Conservation (phyloP, 2,888 invertebrate genomes). For the Synergus gifuensis region DNA sequence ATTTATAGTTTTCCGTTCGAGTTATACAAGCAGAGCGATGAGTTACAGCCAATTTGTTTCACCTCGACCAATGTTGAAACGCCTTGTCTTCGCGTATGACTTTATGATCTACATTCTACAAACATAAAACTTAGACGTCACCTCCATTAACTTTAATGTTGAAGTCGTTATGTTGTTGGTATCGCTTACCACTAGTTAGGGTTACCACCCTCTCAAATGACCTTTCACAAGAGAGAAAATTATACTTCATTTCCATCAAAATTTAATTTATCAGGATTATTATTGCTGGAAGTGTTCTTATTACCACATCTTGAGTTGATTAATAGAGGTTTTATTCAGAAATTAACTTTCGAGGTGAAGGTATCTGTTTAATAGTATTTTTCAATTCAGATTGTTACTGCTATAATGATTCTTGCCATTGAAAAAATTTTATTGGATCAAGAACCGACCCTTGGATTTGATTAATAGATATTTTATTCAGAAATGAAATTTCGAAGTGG, state of each 20-base stretch:
- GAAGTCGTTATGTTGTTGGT: background rate
- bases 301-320: background rate
- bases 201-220: background rate
- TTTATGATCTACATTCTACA: constrained; percentile 47
- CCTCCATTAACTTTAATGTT: background rate
- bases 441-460: background rate
- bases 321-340: background rate
- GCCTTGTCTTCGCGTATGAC: constrained; percentile 49
- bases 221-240: background rate
- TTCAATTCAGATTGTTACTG: background rate
- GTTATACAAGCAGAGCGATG: constrained; percentile 29
- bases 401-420: background rate
- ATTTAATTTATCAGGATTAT: background rate
- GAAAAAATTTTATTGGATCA: background rate
- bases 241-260: background rate
- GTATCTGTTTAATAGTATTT: background rate
- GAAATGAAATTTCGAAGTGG: background rate
- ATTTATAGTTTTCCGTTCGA: constrained; percentile 31
- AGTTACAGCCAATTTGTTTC: constrained; percentile 53
- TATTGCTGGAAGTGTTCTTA: background rate
- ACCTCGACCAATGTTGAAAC: constrained; percentile 43
- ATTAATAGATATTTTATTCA: background rate
- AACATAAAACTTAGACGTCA: background rate
- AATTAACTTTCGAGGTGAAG: background rate
- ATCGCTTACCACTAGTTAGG: background rate